phyloP scores from a whole-genome alignment of 2,113 vertebrate species.

The Pelecanoides urinatrix region DNA sequence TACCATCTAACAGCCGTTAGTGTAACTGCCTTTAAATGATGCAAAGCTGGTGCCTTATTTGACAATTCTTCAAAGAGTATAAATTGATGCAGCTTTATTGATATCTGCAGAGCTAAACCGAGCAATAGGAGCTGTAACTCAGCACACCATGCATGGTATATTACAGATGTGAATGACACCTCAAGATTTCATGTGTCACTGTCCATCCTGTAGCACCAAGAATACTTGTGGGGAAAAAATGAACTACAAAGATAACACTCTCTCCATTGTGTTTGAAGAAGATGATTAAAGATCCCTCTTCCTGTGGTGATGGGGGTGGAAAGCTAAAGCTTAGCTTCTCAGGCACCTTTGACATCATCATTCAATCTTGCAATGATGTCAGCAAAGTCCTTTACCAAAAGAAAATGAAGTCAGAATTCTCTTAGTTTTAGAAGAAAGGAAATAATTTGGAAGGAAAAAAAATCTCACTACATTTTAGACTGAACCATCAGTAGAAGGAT shows the following conservation, averaged over 20 bases:
- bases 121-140: not conserved
- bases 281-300: not conserved
- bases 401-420: not conserved
- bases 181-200: not conserved
- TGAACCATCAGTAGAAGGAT: not conserved
- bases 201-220: not conserved
- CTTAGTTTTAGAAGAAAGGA: not conserved
- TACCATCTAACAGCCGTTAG: not conserved
- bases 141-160: not conserved
- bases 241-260: not conserved
- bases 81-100: not conserved
- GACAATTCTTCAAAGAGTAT: not conserved
- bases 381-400: not conserved
- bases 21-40: not conserved
- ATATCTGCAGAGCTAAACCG: not conserved
- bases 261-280: not conserved
- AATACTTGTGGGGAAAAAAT: not conserved
- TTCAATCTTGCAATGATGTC: not conserved
- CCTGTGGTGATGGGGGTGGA: not conserved
- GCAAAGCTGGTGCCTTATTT: not conserved
- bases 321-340: not conserved
- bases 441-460: not conserved
- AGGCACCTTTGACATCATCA: not conserved
- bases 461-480: not conserved
- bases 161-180: not conserved